Evolutionary conservation across 1,140 invertebrate species (phyloP), one percentile per base, ranked within the genome.

Genomic region (Drosophila hydei): DNA sequence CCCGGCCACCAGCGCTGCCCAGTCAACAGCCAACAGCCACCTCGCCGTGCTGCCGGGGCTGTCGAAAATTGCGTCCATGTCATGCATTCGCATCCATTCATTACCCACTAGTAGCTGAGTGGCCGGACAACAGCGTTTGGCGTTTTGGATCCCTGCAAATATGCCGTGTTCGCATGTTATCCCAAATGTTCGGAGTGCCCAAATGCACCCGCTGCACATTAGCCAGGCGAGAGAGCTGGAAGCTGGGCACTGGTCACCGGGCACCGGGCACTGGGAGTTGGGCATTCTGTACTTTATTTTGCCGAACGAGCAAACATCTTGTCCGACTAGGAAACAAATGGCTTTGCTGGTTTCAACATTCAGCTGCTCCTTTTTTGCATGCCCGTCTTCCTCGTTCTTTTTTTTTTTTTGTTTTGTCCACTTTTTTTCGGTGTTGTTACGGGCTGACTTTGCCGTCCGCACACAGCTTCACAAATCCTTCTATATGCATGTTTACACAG

Each of bases 241-340:
- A 16, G 38, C 38, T 42, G 38, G 38, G 36, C 36, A 14, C 12
- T n/a, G 36, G 36, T 12, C 12, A 16, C 38, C 16, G 38, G 38
- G 2, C 38, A 8, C 4, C 7, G 38, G 38, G 14, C 38, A 16
- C 38, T 42, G 45, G 21, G 21, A 48, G 45, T 52, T 64, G 70
- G 71, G 62, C 72, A 76, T 74, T 75, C 83, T 88, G 83, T 88
- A 90, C 83, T 90, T 90, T 90, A 90, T 90, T 90, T 88, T 84
- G 77, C 81, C 81, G 78, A 90, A 90, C 87, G 87, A 87, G 89
- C 87, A 90, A 90, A 90, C 87, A 90, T 90, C 87, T 90, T 90
- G 87, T 90, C 77, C 78, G 76, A 90, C 88, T 80, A 90, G 88
- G 65, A 75, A 84, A 85, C 88, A 90, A 90, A 90, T 90, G 83